These are phyloP conservation scores for Chelmon rostratus DNA, from an alignment of 2,797 vertebrate species.

Conservation along the genomic window DNA sequence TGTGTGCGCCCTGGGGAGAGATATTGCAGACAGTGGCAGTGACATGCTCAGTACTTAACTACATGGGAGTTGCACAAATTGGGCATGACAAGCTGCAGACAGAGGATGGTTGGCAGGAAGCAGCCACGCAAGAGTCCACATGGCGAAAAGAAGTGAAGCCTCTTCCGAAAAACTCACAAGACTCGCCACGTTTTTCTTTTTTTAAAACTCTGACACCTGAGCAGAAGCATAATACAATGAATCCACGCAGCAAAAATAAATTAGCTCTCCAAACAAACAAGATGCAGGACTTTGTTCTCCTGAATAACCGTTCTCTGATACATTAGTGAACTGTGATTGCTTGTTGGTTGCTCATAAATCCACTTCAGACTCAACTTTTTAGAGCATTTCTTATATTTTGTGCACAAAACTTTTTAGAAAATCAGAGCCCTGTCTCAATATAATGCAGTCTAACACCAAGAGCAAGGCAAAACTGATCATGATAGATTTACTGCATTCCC, in stretches of 20 bases:
- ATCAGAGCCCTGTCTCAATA: not conserved
- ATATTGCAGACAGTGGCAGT: constrained; percentile 59
- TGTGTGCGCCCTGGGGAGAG: constrained; percentile 43
- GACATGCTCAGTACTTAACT: constrained; percentile 63
- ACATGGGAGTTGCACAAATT: constrained; percentile 71
- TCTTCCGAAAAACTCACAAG: constrained; percentile 29
- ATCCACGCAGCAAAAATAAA: not conserved
- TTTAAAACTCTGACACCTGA: not conserved
- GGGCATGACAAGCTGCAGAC: constrained; percentile 75
- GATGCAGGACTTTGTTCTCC: not conserved
- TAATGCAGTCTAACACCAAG: too few relatives aligned
- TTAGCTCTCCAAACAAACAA: not conserved
- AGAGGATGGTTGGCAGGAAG: constrained; percentile 60
- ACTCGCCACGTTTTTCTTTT: not conserved
- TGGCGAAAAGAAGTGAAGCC: constrained; percentile 57
- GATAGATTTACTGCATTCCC: not conserved
- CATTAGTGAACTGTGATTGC: not conserved
- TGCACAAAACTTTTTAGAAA: not conserved
- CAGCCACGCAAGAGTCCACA: constrained; percentile 47
- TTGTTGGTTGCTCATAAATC: not conserved
- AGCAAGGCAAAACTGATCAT: not conserved
- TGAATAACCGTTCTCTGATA: not conserved
- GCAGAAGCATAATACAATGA: not conserved
- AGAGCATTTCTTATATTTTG: not conserved
- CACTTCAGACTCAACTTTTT: not conserved